phyloP scores from a whole-genome alignment of 2,888 invertebrate species.

The Periphyllus acericola region DNA sequence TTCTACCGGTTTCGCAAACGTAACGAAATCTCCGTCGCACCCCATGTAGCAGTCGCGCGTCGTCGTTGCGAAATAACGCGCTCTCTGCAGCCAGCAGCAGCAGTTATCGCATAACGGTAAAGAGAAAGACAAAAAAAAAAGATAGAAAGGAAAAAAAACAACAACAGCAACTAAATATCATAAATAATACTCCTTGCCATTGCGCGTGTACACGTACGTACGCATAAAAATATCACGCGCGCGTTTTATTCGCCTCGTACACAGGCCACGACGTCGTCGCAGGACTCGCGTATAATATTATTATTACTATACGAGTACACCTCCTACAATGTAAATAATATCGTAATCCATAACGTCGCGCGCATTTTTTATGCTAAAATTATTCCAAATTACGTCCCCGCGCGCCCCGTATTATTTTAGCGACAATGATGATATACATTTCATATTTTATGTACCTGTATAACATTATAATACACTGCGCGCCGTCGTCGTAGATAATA shows the following conservation, averaged over 20 bases:
- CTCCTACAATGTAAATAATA: background rate
- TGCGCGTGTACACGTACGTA: background rate
- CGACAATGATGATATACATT: background rate
- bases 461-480: background rate
- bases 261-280: background rate
- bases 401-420: background rate
- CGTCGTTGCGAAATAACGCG: background rate
- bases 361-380: conserved; percentile 4
- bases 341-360: background rate
- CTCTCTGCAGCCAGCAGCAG: background rate
- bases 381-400: background rate
- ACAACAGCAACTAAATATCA: background rate
- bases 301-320: too few relatives aligned
- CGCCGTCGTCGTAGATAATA: background rate
- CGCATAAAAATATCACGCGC: background rate
- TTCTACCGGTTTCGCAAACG: conserved; percentile 17
- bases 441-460: too few relatives aligned
- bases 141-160: background rate
- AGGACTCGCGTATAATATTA: background rate
- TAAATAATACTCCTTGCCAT: background rate
- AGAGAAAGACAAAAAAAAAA: background rate
- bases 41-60: background rate
- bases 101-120: background rate
- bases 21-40: conserved; percentile 12
- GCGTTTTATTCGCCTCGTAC: background rate